A percentile compares a stretch with the other conserved stretches of the same genome.
Conservation (phyloP, 2,113 vertebrate species). For the Oreochromis spilurus region DNA sequence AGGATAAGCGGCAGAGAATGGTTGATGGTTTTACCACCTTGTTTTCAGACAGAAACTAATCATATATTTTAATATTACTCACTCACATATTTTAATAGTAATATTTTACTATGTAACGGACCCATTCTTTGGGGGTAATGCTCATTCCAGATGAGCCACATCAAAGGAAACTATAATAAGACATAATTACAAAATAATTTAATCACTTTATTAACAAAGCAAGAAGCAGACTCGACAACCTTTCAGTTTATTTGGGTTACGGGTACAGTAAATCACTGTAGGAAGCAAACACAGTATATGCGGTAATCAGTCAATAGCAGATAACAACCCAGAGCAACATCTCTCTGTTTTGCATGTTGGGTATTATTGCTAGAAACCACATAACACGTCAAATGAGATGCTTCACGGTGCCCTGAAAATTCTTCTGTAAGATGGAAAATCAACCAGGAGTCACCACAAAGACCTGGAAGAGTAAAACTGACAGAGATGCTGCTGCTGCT, state of each 20-base stretch:
- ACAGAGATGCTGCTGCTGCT: neutral
- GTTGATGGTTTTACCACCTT: neutral
- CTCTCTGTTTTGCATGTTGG: neutral
- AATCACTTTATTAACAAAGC: neutral
- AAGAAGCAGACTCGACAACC: conserved; percentile 28
- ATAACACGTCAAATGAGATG: conserved; percentile 20
- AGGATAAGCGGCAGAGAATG: neutral
- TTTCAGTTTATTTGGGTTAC: conserved; percentile 59
- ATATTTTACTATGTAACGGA: neutral
- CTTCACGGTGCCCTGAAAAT: neutral
- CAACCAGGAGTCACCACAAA: neutral
- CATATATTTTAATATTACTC: too few species aligned
- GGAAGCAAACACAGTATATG: conserved; percentile 65
- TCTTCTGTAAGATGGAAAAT: neutral
- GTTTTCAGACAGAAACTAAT: neutral
- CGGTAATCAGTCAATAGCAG: conserved; percentile 44
- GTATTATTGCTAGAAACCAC: conserved; percentile 59
- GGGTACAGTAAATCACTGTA: conserved; percentile 48
- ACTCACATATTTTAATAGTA: neutral
- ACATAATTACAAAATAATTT: neutral
- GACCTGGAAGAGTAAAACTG: neutral
- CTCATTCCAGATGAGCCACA: neutral
- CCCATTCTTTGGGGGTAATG: neutral
- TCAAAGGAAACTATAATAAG: neutral
- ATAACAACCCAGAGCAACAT: neutral